phyloP scores from a whole-genome alignment of 2,888 invertebrate species.

The Hydrotaea cyrtoneurina region DNA sequence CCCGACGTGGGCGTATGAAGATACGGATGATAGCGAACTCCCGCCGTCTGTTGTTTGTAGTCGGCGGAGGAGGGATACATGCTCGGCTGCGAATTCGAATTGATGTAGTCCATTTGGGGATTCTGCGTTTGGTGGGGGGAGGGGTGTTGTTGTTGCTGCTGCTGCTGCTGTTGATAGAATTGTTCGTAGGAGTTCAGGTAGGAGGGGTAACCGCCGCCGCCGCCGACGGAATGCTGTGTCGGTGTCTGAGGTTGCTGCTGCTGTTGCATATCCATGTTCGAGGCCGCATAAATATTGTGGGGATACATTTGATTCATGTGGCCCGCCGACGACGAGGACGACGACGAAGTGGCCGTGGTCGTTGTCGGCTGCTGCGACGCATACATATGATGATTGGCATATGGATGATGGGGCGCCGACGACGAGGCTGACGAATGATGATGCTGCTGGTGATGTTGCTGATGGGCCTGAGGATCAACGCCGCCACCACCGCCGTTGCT shows the following conservation, averaged over 20 bases:
- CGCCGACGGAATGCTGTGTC: slow-evolving; percentile 69
- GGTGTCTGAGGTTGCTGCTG: slow-evolving; percentile 68
- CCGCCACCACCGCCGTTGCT: slow-evolving; percentile 58
- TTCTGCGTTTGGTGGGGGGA: slow-evolving; percentile 25
- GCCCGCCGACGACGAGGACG: background rate
- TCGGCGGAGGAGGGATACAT: background rate
- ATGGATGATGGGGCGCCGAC: slow-evolving; percentile 44
- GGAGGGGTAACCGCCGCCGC: slow-evolving; percentile 68
- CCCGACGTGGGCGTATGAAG: slow-evolving; percentile 73
- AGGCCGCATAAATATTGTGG: slow-evolving; percentile 68
- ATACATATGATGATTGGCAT: slow-evolving; percentile 50
- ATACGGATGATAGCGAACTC: slow-evolving; percentile 78
- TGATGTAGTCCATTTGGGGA: slow-evolving; percentile 59
- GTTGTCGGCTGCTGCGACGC: slow-evolving; percentile 80
- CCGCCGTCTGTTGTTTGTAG: slow-evolving; percentile 68
- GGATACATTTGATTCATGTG: slow-evolving; percentile 63
- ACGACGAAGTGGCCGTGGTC: slow-evolving; percentile 72
- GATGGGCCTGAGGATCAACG: slow-evolving; percentile 78
- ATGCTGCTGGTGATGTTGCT: slow-evolving; percentile 65
- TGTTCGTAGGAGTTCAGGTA: slow-evolving; percentile 80
- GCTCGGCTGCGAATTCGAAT: slow-evolving; percentile 33
- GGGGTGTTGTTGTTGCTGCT: slow-evolving; percentile 68
- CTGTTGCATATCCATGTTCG: slow-evolving; percentile 68
- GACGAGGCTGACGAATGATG: slow-evolving; percentile 23
- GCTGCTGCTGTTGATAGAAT: slow-evolving; percentile 78